phyloP scores from a whole-genome alignment of 1,140 invertebrate genomes.

The Lepidostoma basale region DNA sequence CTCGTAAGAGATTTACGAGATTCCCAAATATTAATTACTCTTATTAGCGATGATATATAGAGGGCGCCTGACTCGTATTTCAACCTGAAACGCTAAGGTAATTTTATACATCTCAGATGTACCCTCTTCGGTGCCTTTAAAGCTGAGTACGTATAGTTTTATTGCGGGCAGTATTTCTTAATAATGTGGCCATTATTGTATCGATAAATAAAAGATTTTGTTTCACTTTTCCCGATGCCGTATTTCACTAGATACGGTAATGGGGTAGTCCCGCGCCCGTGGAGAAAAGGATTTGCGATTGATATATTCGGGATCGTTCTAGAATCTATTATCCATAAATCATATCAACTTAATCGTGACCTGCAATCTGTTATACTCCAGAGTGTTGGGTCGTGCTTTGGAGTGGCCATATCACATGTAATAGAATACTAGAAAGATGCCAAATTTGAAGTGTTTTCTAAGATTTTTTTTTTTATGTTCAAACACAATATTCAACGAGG shows the following conservation, averaged over 20 bases:
- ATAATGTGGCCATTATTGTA: slow-evolving; percentile 30
- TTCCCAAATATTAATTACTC: slow-evolving; percentile 42
- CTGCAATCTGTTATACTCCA: too few relatives aligned
- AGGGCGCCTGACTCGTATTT: background rate
- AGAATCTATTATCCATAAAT: too few relatives aligned
- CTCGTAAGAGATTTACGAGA: slow-evolving; percentile 32
- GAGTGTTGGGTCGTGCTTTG: too few relatives aligned
- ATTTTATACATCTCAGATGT: background rate
- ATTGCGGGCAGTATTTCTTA: slow-evolving; percentile 9
- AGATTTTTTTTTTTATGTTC: too few relatives aligned
- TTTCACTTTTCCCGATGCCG: slow-evolving; percentile 15
- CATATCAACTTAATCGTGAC: too few relatives aligned
- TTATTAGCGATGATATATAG: slow-evolving; percentile 42
- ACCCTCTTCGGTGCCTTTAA: background rate
- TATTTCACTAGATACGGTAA: slow-evolving; percentile 21
- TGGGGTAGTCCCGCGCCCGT: background rate
- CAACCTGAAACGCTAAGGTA: background rate
- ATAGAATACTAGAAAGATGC: too few relatives aligned
- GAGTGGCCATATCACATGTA: too few relatives aligned
- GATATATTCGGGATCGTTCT: too few relatives aligned
- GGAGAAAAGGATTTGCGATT: background rate
- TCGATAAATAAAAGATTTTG: slow-evolving; percentile 28
- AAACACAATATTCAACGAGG: too few relatives aligned
- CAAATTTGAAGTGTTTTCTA: too few relatives aligned
- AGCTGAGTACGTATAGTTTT: slow-evolving; percentile 15